Conservation (phyloP, 2,888 invertebrate species). For the Corbicula japonica region DNA sequence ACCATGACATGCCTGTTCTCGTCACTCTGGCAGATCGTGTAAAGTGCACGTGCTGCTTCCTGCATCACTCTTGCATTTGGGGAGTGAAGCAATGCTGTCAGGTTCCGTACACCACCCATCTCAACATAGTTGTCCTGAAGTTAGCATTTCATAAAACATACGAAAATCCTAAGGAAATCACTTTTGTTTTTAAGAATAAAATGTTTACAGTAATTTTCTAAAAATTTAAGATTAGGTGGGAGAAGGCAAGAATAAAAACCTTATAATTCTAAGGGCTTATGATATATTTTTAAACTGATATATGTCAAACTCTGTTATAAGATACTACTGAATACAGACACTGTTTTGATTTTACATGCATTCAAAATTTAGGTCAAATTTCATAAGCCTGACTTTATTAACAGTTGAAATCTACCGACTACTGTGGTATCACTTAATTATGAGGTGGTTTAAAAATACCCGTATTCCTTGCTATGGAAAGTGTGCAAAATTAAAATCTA, state of each 20-base stretch:
- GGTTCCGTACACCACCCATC: slow-evolving; percentile 80
- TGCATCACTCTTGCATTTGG: slow-evolving; percentile 79
- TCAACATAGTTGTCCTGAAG: slow-evolving; percentile 84
- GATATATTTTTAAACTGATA: background rate
- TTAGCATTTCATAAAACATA: background rate
- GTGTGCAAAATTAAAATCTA: too few relatives aligned
- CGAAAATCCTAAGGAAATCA: background rate
- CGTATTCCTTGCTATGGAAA: too few relatives aligned
- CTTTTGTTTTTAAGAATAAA: background rate
- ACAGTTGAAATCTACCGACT: too few relatives aligned
- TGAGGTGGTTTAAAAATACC: too few relatives aligned
- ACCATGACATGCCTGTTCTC: slow-evolving; percentile 82
- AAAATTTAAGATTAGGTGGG: background rate
- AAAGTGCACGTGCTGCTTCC: slow-evolving; percentile 81
- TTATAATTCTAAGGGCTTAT: background rate
- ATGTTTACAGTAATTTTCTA: background rate
- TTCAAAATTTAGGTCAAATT: too few relatives aligned
- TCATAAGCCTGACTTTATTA: too few relatives aligned
- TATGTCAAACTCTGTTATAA: too few relatives aligned
- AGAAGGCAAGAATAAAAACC: background rate
- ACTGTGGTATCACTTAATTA: too few relatives aligned
- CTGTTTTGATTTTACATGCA: too few relatives aligned
- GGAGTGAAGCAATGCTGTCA: slow-evolving; percentile 82
- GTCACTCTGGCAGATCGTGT: slow-evolving; percentile 82
- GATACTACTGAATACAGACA: too few relatives aligned